A percentile compares a stretch with the other conserved stretches of the same genome.
Evolutionary conservation across 2,888 invertebrate genomes (phyloP).

Genomic region (Drosophila eohydei): DNA sequence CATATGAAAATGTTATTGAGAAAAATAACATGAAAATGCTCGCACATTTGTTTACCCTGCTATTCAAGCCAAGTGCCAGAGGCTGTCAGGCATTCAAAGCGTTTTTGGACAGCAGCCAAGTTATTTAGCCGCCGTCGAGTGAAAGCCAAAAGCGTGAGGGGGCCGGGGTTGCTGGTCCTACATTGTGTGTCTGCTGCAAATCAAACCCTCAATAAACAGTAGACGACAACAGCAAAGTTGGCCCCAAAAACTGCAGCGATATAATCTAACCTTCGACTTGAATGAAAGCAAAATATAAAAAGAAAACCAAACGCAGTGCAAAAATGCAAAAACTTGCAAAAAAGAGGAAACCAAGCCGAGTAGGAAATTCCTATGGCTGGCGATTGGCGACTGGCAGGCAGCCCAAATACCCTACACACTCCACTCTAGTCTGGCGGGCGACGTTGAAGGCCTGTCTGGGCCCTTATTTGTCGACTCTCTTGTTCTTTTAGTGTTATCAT

Average conservation of each 20-base stretch:
- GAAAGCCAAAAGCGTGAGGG: slow-evolving; percentile 11
- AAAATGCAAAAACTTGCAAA: slow-evolving; percentile 56
- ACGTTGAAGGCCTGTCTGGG: slow-evolving; percentile 9
- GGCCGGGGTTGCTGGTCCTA: neutral
- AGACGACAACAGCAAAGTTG: slow-evolving; percentile 31
- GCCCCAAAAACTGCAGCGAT: slow-evolving; percentile 49
- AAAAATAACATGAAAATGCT: slow-evolving; percentile 40
- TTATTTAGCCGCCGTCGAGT: slow-evolving; percentile 53
- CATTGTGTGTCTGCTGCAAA: slow-evolving; percentile 46
- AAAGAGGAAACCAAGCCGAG: neutral
- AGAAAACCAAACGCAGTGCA: slow-evolving; percentile 45
- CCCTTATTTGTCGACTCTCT: neutral
- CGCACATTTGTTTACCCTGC: slow-evolving; percentile 29
- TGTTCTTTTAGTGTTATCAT: neutral
- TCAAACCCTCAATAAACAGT: slow-evolving; percentile 71
- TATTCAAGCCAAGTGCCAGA: slow-evolving; percentile 22
- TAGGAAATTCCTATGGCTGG: slow-evolving; percentile 11
- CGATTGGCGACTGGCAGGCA: slow-evolving; percentile 30
- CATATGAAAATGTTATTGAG: slow-evolving; percentile 44
- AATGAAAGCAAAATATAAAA: slow-evolving; percentile 27
- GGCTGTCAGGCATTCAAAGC: slow-evolving; percentile 49
- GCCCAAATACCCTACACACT: slow-evolving; percentile 8
- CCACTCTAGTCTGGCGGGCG: neutral
- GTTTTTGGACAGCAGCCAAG: slow-evolving; percentile 68
- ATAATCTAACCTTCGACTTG: slow-evolving; percentile 80